Conservation (phyloP, 2,797 vertebrate species). For the Propithecus deckenii region DNA sequence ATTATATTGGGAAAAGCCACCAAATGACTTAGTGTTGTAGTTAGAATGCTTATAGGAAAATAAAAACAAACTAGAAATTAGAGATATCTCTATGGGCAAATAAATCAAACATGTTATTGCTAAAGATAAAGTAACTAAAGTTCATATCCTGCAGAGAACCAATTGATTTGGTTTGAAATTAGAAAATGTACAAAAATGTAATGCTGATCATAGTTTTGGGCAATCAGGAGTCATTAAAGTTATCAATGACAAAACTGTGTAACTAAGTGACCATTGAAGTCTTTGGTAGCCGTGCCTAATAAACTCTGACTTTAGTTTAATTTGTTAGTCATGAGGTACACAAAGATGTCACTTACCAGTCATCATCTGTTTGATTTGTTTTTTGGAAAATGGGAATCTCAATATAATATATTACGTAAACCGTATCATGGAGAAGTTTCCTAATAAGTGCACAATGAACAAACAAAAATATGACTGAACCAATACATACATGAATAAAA, state of each 20-base stretch:
- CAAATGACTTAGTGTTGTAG: neutral
- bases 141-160: neutral
- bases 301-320: constrained; percentile 36
- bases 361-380: neutral
- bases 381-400: constrained; percentile 11
- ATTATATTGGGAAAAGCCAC: neutral
- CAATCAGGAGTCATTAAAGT: neutral
- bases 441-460: neutral
- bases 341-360: neutral
- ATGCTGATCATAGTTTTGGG: neutral
- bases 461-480: neutral
- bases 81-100: neutral
- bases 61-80: neutral
- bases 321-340: constrained; percentile 21
- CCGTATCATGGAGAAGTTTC: neutral
- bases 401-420: neutral
- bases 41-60: neutral
- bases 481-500: neutral
- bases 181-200: neutral
- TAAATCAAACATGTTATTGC: neutral
- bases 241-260: neutral
- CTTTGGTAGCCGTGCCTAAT: neutral
- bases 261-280: neutral
- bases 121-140: neutral
- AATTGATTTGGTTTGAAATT: neutral